phyloP scores from a whole-genome alignment of 2,888 invertebrate genomes.

The Athrips mouffetella region DNA sequence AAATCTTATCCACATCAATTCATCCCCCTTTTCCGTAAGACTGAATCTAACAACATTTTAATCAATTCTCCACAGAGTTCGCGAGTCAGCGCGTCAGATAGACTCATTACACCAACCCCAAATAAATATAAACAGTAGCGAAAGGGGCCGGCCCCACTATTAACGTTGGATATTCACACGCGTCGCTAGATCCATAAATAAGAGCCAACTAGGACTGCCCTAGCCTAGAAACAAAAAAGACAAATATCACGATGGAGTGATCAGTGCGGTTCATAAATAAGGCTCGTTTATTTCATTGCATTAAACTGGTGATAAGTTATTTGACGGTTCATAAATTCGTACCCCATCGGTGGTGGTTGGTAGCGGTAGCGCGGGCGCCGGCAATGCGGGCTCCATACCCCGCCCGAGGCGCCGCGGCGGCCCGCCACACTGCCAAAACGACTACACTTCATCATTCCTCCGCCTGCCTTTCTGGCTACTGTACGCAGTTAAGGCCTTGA shows the following conservation, averaged over 20 bases:
- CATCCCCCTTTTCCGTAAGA: constrained; percentile 67
- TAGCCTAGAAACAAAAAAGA: constrained; percentile 67
- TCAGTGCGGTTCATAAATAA: constrained; percentile 70
- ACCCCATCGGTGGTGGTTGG: constrained; percentile 43
- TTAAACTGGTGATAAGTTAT: constrained; percentile 76
- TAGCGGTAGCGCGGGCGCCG: constrained; percentile 42
- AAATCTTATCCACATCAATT: constrained; percentile 56
- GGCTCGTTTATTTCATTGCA: constrained; percentile 73
- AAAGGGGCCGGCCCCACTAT: constrained; percentile 50
- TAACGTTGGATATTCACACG: constrained; percentile 72
- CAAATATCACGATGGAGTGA: constrained; percentile 63
- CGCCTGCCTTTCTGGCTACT: constrained; percentile 61
- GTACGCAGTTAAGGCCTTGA: constrained; percentile 52
- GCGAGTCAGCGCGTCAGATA: constrained; percentile 75
- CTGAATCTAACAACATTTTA: constrained; percentile 75
- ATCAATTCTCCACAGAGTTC: constrained; percentile 77
- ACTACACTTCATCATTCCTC: constrained; percentile 56
- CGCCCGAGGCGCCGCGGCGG: constrained; percentile 55
- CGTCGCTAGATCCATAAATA: constrained; percentile 74
- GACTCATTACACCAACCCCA: constrained; percentile 75
- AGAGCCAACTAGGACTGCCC: constrained; percentile 54
- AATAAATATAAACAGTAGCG: constrained; percentile 77
- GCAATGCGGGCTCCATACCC: constrained; percentile 42
- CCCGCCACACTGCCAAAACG: constrained; percentile 65
- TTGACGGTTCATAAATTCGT: constrained; percentile 74